Evolutionary conservation across 2,797 vertebrate species (phyloP).

Genomic region (Serranus cabrilla): DNA sequence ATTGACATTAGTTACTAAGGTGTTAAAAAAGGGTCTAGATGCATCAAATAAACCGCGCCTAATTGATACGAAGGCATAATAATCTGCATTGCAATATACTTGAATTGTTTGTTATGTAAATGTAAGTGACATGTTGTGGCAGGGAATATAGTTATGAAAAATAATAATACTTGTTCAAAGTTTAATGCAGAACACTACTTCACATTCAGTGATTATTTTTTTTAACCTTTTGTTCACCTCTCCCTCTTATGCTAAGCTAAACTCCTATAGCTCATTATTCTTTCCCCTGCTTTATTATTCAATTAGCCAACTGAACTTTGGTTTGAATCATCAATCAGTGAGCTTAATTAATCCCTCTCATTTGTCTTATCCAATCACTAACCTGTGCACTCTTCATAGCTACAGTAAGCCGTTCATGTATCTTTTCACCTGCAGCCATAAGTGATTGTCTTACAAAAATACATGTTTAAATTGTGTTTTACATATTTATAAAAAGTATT

Average conservation of each 20-base stretch:
- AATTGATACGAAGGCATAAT: background rate
- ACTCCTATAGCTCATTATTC: constrained; percentile 29
- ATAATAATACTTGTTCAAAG: too few relatives aligned
- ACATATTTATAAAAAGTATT: too few relatives aligned
- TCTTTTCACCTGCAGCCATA: constrained; percentile 11
- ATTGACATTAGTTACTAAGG: background rate
- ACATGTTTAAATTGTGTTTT: too few relatives aligned
- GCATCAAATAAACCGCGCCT: background rate
- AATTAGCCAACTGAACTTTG: constrained; percentile 45
- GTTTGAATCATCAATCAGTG: constrained; percentile 46
- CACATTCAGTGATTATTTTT: background rate
- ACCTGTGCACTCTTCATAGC: constrained; percentile 12
- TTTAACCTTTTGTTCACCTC: background rate
- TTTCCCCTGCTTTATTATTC: constrained; percentile 50
- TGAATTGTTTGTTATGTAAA: too few relatives aligned
- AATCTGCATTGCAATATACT: too few relatives aligned
- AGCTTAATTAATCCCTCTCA: constrained; percentile 44
- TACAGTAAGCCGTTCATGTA: background rate
- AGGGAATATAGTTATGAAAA: too few relatives aligned
- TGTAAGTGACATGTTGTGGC: too few relatives aligned
- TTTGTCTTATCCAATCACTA: constrained; percentile 41
- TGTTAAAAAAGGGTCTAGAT: background rate
- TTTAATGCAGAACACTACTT: too few relatives aligned
- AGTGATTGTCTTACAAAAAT: background rate
- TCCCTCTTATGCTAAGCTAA: constrained; percentile 6